Evolutionary conservation across 2,113 vertebrate species (phyloP), one percentile per base, ranked within the genome.

Genomic region (Syrmaticus mikado): DNA sequence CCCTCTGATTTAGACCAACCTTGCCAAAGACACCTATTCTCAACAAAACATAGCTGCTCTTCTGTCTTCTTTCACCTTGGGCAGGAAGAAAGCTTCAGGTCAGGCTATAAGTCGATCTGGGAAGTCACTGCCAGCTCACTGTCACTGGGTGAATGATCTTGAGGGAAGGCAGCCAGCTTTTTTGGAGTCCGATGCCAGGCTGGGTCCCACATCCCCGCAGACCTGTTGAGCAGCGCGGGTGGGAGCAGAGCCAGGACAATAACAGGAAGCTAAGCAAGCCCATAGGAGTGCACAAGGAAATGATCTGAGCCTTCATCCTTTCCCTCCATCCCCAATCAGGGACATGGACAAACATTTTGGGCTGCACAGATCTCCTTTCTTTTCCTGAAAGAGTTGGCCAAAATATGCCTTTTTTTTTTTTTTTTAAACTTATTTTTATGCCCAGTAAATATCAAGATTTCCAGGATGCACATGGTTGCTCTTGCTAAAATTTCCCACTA

Each of bases 121-220:
- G 85, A 78, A 89, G 73, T 50, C 61, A 27, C 22, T 78, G 46
- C 93, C 90, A 88, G 87, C 2, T 0, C 70, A 83, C 78, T 96
- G 90, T 90, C 48, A 48, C 68, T 18, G 79, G 40, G 30, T 91
- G 65, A 94, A 81, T 91, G 82, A 94, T 57, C 89, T 80, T 83
- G 68, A 43, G 91, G 66, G 66, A 94, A 89, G 61, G 79, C 80
- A 65, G 46, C 9, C 1, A 3, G 27, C 88, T 65, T 93, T 89
- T 91, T 80, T 87, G 13, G 2, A 87, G 38, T 7, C 28, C 1
- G 25, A 1, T 92, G 91, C 76, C 91, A 93, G 72, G 45, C 68
- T 91, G 81, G 50, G 4, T 73, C 61, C 66, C 1, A 1, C 13
- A 2, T 85, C 21, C 24, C 32, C 46, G 7, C 2, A 4, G 20